phyloP scores from a whole-genome alignment of 2,888 invertebrate genomes.

The Trissolcus japonicus region DNA sequence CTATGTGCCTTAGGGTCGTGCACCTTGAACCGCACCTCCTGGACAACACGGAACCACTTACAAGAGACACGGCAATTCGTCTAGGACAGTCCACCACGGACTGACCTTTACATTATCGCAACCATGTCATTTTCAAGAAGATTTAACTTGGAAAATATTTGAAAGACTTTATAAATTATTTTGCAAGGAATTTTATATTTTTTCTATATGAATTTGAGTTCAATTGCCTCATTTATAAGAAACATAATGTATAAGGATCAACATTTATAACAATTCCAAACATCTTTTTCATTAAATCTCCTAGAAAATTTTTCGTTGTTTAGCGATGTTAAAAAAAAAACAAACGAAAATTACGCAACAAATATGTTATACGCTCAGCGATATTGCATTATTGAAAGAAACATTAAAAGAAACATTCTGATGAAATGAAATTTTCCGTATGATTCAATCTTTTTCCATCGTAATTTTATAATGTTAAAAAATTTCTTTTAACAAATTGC shows the following conservation, averaged over 20 bases:
- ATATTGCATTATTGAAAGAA: background rate
- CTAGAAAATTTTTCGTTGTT: background rate
- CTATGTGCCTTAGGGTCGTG: slow-evolving; percentile 96
- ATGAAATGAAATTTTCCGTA: no score
- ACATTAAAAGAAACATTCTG: background rate
- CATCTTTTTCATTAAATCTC: no score
- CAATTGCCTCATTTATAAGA: no score
- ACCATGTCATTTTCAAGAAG: slow-evolving; percentile 18
- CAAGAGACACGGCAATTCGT: slow-evolving; percentile 77
- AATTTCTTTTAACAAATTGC: no score
- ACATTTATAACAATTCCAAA: no score
- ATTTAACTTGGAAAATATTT: slow-evolving; percentile 13
- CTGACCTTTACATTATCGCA: slow-evolving; percentile 36
- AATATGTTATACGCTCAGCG: background rate
- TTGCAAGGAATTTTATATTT: no score
- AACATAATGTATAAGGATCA: no score
- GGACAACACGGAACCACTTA: slow-evolving; percentile 80
- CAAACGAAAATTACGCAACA: background rate
- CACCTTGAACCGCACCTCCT: slow-evolving; percentile 97
- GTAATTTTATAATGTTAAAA: no score
- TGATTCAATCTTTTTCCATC: no score
- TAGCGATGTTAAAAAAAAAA: background rate
- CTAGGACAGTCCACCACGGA: slow-evolving; percentile 67
- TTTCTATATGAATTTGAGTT: no score
- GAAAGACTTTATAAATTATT: background rate